Evolutionary conservation across 30 jellyfish, hydroid and myxozoan genomes (phyloP), one percentile per base, ranked within the genome.

Genomic region (Chrysaora quinquecirrha): DNA sequence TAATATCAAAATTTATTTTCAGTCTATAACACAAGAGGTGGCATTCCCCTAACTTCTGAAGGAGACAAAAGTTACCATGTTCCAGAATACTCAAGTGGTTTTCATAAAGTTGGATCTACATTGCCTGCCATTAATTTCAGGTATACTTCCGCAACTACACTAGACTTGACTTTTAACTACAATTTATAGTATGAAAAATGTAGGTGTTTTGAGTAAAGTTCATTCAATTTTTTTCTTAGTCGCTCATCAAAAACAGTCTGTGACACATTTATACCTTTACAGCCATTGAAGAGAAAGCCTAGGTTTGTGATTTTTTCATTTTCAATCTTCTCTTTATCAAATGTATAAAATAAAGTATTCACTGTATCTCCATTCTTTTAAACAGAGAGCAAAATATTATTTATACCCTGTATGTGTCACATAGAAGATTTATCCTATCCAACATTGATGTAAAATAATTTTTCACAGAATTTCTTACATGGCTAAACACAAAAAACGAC

Each of bases 61-160:
- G 97, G 97, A 12, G 97, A 89, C 76, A 89, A 89, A 77, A 73
- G 87, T 34, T 89, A 89, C 71, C 60, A 79, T 19, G 83, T 77
- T 29, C 97, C 97, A 28, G 97, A 89, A 62, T 89, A 82, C 64
- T 82, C 97, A n/a, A 30, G 31, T 24, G 72, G 68, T 32, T 89
- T 89, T 70, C 97, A 89, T 69, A 50, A 82, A 30, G 82, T 21
- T 19, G 97, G 97, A 54, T 89, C 97, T 7, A 89, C 97, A 21
- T 73, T 70, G 14, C 97, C 97, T 0, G 95, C 94, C 30, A 81
- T 89, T 24, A 83, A 83, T 76, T 89, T 89, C 87, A 83, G 97
- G 97, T 89, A 34, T 38, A 38, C 54, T n/a, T n/a, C n/a, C n/a
- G n/a, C n/a, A n/a, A n/a, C n/a, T n/a, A n/a, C n/a, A n/a, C n/a